Conservation (phyloP, 2,888 invertebrate species). For the Drosophila infuscata region DNA sequence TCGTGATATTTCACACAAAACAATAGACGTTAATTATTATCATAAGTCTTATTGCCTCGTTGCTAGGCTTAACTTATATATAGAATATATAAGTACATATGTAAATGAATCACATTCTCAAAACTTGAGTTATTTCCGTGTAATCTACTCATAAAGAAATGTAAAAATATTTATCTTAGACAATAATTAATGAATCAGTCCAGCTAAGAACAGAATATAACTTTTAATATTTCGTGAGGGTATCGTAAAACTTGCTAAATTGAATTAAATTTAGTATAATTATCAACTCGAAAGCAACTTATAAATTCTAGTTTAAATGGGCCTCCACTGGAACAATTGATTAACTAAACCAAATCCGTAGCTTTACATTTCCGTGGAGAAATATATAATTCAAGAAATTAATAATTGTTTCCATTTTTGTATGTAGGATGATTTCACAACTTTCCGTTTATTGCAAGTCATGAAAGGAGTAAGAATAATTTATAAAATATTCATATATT, state of each 20-base stretch:
- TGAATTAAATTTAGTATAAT: neutral
- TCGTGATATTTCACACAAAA: slow-evolving; percentile 4
- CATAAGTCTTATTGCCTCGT: neutral
- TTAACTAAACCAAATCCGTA: neutral
- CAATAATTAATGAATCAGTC: slow-evolving; percentile 24
- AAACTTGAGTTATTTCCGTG: slow-evolving; percentile 38
- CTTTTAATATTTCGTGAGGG: neutral
- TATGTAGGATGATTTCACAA: neutral
- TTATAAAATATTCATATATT: no score
- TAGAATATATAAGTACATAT: neutral
- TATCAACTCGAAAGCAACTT: neutral
- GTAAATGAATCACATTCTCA: slow-evolving; percentile 45
- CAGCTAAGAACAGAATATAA: neutral
- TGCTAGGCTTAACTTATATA: neutral
- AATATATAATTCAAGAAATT: neutral
- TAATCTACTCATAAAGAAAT: slow-evolving; percentile 24
- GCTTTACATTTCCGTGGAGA: neutral
- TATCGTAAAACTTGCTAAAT: neutral
- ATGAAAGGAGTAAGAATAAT: neutral
- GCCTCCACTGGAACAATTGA: neutral
- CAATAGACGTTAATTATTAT: slow-evolving; percentile 29
- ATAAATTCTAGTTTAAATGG: slow-evolving; percentile 2
- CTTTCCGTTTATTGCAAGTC: neutral
- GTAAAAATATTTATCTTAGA: slow-evolving; percentile 38
- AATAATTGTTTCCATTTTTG: neutral